Evolutionary conservation across 2,888 invertebrate genomes (phyloP).

Genomic region (Hetaerina titia): DNA sequence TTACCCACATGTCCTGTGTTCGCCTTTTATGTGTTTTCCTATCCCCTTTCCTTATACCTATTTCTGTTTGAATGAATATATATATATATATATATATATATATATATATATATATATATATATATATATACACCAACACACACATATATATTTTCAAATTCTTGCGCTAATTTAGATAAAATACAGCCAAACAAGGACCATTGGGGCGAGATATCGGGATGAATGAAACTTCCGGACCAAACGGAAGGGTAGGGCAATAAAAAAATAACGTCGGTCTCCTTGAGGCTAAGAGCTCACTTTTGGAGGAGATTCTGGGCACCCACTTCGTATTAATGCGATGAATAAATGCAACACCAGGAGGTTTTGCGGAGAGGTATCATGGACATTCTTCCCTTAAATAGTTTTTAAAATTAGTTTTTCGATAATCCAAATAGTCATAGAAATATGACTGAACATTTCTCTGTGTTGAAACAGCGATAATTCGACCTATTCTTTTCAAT

Average conservation of each 20-base stretch:
- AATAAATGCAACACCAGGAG: neutral
- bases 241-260: neutral
- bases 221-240: neutral
- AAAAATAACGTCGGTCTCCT: neutral
- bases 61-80: no score
- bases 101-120: no score
- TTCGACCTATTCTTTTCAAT: neutral
- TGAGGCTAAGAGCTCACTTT: neutral
- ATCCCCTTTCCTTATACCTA: no score
- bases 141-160: neutral
- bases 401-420: neutral
- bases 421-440: neutral
- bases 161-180: slow-evolving; percentile 2
- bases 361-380: neutral
- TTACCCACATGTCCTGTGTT: no score
- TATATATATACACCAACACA: no score
- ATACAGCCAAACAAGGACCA: neutral
- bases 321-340: neutral
- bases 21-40: no score
- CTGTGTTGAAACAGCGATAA: neutral
- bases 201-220: neutral
- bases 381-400: neutral
- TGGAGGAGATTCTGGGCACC: neutral
- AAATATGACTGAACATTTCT: no score
- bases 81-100: no score